Conservation (phyloP, 2,888 invertebrate species). For the Idaea aversata region DNA sequence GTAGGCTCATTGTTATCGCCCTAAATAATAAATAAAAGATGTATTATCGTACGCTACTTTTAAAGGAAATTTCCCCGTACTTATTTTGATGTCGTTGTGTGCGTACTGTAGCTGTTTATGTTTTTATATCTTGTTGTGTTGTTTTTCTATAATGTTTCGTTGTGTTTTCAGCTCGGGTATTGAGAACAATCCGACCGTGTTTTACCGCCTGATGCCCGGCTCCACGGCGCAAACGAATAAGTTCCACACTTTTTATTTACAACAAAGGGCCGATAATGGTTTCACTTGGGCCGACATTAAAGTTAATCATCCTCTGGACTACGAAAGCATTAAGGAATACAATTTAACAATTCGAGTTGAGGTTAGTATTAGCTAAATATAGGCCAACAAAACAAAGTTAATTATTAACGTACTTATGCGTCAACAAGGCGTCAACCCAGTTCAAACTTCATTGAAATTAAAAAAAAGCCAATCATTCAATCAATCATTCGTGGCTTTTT, state of each 20-base stretch:
- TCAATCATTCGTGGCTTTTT: no score
- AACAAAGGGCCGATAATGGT: constrained; percentile 95
- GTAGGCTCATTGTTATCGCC: constrained; percentile 23
- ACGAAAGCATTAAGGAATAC: constrained; percentile 96
- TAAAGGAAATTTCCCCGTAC: constrained; percentile 23
- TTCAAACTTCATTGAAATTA: no score
- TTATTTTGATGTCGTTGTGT: constrained; percentile 52
- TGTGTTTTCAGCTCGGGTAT: constrained; percentile 91
- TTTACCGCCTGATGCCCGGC: constrained; percentile 96
- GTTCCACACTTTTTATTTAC: constrained; percentile 96
- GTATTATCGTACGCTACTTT: constrained; percentile 22
- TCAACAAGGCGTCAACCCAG: no score
- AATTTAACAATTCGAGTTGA: constrained; percentile 97
- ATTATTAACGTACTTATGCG: no score
- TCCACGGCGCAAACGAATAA: constrained; percentile 98
- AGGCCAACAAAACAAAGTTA: no score
- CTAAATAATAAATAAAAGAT: constrained; percentile 19
- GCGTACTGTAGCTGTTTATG: constrained; percentile 38
- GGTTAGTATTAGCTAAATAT: constrained; percentile 78
- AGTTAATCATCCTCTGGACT: constrained; percentile 97
- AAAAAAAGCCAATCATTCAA: no score
- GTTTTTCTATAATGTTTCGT: constrained; percentile 41
- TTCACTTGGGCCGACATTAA: constrained; percentile 98
- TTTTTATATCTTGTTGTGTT: constrained; percentile 17
- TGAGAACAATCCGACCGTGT: constrained; percentile 97